A percentile compares a stretch with the other conserved stretches of the same genome.
These are phyloP conservation scores for Myioborus miniatus DNA, from an alignment of 2,797 vertebrate species.

Conservation along the genomic window DNA sequence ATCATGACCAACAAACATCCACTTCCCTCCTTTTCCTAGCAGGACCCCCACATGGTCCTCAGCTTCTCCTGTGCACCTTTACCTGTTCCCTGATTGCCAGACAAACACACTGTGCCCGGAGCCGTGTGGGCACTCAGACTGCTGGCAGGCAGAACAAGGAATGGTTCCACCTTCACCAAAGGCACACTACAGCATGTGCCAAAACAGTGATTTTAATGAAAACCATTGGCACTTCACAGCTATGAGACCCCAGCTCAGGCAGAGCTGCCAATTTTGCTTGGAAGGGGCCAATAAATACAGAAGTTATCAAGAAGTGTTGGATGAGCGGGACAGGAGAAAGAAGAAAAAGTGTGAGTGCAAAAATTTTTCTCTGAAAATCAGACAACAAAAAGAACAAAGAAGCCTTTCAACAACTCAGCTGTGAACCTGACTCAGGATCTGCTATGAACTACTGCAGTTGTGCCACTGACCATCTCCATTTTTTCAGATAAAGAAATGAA, in stretches of 20 bases:
- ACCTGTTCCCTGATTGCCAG: neutral
- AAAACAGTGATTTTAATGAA: neutral
- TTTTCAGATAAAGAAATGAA: neutral
- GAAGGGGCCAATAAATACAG: neutral
- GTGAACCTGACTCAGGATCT: neutral
- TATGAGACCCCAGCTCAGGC: neutral
- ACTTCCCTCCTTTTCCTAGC: neutral
- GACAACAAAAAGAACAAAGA: neutral
- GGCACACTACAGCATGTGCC: neutral
- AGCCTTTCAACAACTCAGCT: neutral
- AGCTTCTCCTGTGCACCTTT: neutral
- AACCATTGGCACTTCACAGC: neutral
- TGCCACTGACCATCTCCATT: neutral
- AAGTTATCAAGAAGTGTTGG: neutral
- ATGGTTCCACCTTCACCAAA: neutral
- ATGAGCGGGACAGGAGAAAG: neutral
- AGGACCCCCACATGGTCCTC: neutral
- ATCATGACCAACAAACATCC: neutral
- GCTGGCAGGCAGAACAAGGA: neutral
- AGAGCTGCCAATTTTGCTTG: neutral
- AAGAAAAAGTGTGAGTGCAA: neutral
- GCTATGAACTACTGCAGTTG: neutral
- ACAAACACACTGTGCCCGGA: neutral
- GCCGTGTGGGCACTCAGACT: rapidly evolving
- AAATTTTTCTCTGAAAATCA: neutral